Percentiles rank a stretch among this genome's conserved stretches.
Evolutionary conservation across 2,797 vertebrate species (phyloP).

Genomic region (Brotula barbata): DNA sequence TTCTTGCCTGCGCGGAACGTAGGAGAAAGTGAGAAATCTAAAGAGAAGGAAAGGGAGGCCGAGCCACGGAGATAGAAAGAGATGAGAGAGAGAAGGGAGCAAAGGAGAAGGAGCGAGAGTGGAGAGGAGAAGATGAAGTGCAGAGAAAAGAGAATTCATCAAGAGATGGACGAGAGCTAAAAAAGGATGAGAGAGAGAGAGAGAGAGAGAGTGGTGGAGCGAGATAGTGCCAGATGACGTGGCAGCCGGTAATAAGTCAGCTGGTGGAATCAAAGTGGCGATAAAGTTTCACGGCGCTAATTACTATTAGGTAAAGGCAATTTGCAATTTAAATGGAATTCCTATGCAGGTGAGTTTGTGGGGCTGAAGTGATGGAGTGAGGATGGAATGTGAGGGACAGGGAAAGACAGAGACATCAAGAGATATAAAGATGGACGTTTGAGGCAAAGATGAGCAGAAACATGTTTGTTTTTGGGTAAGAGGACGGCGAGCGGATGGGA

Average conservation of each 20-base stretch:
- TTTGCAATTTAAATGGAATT: constrained; percentile 37
- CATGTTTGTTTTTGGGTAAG: too few species aligned
- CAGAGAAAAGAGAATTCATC: constrained; percentile 33
- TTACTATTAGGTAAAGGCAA: constrained; percentile 42
- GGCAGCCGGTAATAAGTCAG: constrained; percentile 26
- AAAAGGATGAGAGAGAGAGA: constrained; percentile 35
- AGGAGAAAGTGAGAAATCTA: constrained; percentile 56
- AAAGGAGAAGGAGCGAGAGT: constrained; percentile 53
- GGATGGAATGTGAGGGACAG: too few species aligned
- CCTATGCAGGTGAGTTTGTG: constrained; percentile 20
- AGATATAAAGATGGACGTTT: too few species aligned
- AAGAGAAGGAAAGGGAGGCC: constrained; percentile 41
- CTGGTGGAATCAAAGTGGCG: constrained; percentile 29
- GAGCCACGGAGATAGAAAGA: constrained; percentile 43
- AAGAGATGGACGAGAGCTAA: constrained; percentile 31
- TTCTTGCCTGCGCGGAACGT: constrained; percentile 53
- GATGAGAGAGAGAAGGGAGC: constrained; percentile 53
- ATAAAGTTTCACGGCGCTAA: constrained; percentile 41
- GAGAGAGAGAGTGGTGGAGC: constrained; percentile 41
- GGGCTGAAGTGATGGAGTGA: not conserved
- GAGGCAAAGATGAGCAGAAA: too few species aligned
- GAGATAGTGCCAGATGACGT: constrained; percentile 44
- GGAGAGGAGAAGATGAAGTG: constrained; percentile 23
- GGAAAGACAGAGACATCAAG: too few species aligned
- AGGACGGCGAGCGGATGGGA: too few species aligned